Base-by-base conservation (phyloP, 1,140 invertebrate species). In the Drosophila pruinosa region DNA sequence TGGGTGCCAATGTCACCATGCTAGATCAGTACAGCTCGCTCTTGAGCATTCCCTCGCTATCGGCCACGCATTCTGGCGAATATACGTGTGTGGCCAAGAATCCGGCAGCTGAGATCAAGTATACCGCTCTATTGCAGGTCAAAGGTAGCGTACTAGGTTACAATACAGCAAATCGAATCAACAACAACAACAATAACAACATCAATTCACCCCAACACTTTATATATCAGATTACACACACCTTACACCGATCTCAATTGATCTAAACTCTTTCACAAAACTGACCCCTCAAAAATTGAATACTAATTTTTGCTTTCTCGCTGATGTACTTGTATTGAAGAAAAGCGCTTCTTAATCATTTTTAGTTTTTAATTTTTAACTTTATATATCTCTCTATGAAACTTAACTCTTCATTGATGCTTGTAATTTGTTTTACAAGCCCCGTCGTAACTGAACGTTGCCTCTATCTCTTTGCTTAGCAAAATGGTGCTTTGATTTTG, bases 31-130 rank as follows among this genome's bases (percentile, higher is more conserved):
- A 95, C 91, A 95, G 95, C 81, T 95, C 95, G 80, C 93, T 96
- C 75, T 93, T 97, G 88, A 95, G 94, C 93, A 95, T 96, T 92
- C 94, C 95, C 89, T 95, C 94, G 88, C 93, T 96, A 70, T 93
- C 93, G 75, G 94, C 95, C 76, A 92, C 93, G 80, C 95, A 96
- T 91, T 94, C 95, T 61, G 96, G 96, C 75, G 95, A 95, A 91
- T 97, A 96, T 92, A 96, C 95, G 57, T 96, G 96, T 92, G 94
- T 95, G 85, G 95, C 96, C 86, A 94, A 94, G 92, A 96, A 96
- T 92, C 94, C 94, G 79, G 95, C 95, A 78, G 94, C 95, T 80
- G 94, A 95, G 92, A 95, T 95, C 91, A 95, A 95, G 93, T 96
- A 95, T 93, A 95, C 95, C 85, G 95, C 95, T 91, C 94, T 94